These are phyloP conservation scores for Ahaetulla prasina DNA, from an alignment of 2,113 vertebrate species.

Conservation along the genomic window DNA sequence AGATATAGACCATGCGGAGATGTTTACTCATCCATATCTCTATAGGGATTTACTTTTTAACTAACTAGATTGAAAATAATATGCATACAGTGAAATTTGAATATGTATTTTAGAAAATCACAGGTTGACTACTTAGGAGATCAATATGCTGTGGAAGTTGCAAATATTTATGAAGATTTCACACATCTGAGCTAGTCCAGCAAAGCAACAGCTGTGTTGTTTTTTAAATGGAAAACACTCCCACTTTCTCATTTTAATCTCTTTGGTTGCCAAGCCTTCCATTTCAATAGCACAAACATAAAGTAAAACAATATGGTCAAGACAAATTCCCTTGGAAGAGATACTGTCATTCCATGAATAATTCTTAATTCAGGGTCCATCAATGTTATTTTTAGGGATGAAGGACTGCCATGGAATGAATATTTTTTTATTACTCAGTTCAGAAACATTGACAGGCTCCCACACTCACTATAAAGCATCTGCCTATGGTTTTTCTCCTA, in stretches of 20 bases:
- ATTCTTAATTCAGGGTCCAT: constrained; percentile 46
- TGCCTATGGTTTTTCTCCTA: neutral
- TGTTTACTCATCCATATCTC: neutral
- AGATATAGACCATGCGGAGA: neutral
- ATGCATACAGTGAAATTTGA: neutral
- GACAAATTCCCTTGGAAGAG: constrained; percentile 40
- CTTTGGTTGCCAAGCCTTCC: constrained; percentile 11
- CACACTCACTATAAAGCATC: neutral
- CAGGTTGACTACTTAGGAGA: too few relatives aligned
- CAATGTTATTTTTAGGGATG: constrained; percentile 51
- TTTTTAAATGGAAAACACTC: neutral
- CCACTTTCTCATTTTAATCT: constrained; percentile 16
- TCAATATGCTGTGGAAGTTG: neutral
- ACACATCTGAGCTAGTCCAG: neutral
- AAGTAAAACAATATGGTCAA: constrained; percentile 39
- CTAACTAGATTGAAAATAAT: neutral
- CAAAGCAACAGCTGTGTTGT: neutral
- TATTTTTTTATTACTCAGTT: constrained; percentile 39
- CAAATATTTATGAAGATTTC: neutral
- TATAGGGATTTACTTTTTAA: neutral
- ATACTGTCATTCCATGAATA: constrained; percentile 28
- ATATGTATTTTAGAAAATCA: neutral
- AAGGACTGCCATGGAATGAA: constrained; percentile 49
- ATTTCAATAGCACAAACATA: constrained; percentile 31
- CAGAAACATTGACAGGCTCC: constrained; percentile 41